Conservation (phyloP, 2,888 invertebrate genomes). For the Polietes domitor region DNA sequence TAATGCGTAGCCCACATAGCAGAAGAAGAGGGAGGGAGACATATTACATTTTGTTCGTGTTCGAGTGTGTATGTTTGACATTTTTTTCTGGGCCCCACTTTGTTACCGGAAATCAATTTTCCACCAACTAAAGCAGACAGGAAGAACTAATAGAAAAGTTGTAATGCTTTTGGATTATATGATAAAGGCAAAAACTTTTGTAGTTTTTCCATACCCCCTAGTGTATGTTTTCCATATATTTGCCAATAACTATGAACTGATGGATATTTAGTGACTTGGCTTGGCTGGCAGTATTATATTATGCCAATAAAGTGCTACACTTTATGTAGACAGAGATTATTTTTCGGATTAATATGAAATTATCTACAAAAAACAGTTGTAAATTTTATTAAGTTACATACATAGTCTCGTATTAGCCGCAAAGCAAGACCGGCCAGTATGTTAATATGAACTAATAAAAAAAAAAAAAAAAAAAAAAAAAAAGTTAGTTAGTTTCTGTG, state of each 20-base stretch:
- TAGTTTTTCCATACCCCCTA: not conserved
- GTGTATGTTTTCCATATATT: not conserved
- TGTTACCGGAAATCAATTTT: slow-evolving; percentile 26
- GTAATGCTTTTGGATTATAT: not conserved
- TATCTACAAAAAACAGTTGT: slow-evolving; percentile 4
- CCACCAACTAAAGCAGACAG: not conserved
- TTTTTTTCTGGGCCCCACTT: slow-evolving; percentile 1
- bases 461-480: too few relatives aligned
- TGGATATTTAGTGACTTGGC: not conserved
- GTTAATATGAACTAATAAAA: too few relatives aligned
- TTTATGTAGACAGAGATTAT: slow-evolving; percentile 5
- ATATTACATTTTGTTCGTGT: not conserved
- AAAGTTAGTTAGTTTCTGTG: not conserved
- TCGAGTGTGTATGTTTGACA: not conserved
- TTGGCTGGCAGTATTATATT: too few relatives aligned
- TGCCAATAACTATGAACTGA: not conserved
- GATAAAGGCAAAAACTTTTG: not conserved
- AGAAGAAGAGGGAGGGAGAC: too few relatives aligned
- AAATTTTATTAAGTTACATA: not conserved
- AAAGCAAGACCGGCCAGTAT: not conserved
- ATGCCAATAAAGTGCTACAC: not conserved
- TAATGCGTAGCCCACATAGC: not conserved
- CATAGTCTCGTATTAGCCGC: not conserved
- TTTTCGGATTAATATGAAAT: not conserved
- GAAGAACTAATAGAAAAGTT: slow-evolving; percentile 20